Percentiles rank a stretch among this genome's conserved stretches.
These are phyloP conservation scores for Philaenus spumarius DNA, from an alignment of 1,140 invertebrate species.

Conservation along the genomic window DNA sequence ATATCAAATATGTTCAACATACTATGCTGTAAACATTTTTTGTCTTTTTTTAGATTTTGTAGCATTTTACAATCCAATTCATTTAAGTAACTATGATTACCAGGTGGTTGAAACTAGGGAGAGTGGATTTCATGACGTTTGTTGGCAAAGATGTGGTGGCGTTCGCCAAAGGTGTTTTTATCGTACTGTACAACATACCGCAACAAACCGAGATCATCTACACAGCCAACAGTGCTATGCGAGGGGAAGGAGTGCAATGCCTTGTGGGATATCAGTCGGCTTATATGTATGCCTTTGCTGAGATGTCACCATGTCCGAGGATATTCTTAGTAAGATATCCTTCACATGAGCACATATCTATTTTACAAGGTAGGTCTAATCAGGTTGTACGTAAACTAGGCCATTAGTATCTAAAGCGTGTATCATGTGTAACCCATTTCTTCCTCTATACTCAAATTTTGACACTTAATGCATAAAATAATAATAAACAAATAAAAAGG, in stretches of 20 bases:
- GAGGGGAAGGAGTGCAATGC: conserved; percentile 50
- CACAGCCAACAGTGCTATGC: conserved; percentile 41
- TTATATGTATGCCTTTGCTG: conserved; percentile 49
- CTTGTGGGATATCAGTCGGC: conserved; percentile 43
- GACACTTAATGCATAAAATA: no score
- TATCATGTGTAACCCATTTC: no score
- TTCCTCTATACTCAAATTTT: no score
- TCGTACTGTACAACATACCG: conserved; percentile 47
- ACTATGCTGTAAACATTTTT: no score
- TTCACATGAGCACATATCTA: conserved; percentile 33
- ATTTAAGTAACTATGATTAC: no score
- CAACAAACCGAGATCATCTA: conserved; percentile 45
- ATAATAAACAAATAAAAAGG: no score
- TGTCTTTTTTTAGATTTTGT: no score
- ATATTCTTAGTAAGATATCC: conserved; percentile 51
- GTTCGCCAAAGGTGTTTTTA: conserved; percentile 46
- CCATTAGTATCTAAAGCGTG: no score
- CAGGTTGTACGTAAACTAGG: no score
- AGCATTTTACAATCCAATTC: no score
- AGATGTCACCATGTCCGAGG: conserved; percentile 44
- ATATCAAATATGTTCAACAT: no score
- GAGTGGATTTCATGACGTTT: conserved; percentile 44
- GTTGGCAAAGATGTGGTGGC: conserved; percentile 48
- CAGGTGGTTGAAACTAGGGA: conserved; percentile 53
- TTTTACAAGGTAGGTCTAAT: conserved; percentile 13